phyloP scores from a whole-genome alignment of 1,140 invertebrate species.

The Catajapyx aquilonaris region DNA sequence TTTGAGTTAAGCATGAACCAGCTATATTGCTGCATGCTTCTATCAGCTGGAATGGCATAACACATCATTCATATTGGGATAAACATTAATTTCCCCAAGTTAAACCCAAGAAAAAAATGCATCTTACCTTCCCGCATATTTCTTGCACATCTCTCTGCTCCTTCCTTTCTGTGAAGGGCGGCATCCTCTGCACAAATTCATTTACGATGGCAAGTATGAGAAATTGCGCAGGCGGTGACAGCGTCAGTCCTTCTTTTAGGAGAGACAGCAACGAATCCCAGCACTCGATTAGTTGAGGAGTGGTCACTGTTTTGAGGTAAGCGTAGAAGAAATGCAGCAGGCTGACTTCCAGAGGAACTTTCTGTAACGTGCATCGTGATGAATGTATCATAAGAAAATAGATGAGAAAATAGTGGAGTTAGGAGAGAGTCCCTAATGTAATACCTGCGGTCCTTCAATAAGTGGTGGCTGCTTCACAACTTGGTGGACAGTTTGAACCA shows the following conservation, averaged over 20 bases:
- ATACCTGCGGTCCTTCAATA: conserved; percentile 32
- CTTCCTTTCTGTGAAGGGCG: conserved; percentile 55
- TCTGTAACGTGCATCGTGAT: conserved; percentile 13
- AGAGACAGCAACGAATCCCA: conserved; percentile 59
- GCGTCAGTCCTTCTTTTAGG: conserved; percentile 45
- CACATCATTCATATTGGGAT: not conserved
- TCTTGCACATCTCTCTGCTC: conserved; percentile 65
- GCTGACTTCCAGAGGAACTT: conserved; percentile 31
- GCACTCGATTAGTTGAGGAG: conserved; percentile 48
- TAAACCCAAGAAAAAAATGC: conserved; percentile 2
- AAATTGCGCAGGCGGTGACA: conserved; percentile 59
- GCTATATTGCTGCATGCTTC: conserved; percentile 71
- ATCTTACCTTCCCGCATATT: conserved; percentile 36
- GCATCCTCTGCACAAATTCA: conserved; percentile 67
- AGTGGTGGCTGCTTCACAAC: conserved; percentile 57
- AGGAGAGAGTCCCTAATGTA: conserved; percentile 2
- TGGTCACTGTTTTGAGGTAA: conserved; percentile 43
- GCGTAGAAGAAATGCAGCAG: conserved; percentile 40
- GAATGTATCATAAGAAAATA: conserved; percentile 14
- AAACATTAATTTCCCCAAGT: conserved; percentile 6
- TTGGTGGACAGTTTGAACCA: conserved; percentile 65
- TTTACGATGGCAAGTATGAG: conserved; percentile 56
- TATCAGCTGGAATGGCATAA: conserved; percentile 31
- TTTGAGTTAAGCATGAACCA: conserved; percentile 71
- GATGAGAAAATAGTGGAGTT: not conserved